These are phyloP conservation scores for human DNA, from an alignment of 2,113 vertebrate genomes.

Conservation along the genomic window DNA sequence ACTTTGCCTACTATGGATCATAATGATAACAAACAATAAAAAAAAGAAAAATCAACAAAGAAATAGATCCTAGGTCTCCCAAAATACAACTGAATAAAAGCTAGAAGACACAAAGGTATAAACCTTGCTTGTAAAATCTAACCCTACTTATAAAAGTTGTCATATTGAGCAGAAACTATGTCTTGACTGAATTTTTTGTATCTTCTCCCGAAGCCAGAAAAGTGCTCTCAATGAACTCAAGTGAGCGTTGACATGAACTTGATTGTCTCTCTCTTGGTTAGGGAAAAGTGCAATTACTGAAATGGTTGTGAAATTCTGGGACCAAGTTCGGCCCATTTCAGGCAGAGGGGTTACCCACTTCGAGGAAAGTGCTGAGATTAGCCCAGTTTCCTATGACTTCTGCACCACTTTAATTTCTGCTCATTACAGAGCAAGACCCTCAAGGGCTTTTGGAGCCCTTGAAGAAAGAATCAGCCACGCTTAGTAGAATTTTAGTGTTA, in stretches of 20 bases:
- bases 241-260: background rate
- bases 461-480: background rate
- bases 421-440: background rate
- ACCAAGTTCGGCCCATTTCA: background rate
- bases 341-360: background rate
- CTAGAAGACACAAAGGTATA: background rate
- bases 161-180: background rate
- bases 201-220: background rate
- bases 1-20: background rate
- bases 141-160: background rate
- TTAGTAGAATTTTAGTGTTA: conserved; percentile 34
- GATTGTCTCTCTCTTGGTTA: background rate
- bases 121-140: background rate
- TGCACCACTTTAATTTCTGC: background rate
- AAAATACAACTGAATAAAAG: background rate
- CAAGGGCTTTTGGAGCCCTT: background rate
- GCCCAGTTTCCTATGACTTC: background rate
- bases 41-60: background rate
- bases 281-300: conserved; percentile 9
- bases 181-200: background rate
- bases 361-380: background rate
- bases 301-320: background rate
- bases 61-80: background rate
- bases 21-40: background rate
- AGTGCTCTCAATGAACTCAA: background rate